Evolutionary conservation across 2,888 invertebrate genomes (phyloP), one percentile per base, ranked within the genome.

Genomic region (Callimorpha dominula): DNA sequence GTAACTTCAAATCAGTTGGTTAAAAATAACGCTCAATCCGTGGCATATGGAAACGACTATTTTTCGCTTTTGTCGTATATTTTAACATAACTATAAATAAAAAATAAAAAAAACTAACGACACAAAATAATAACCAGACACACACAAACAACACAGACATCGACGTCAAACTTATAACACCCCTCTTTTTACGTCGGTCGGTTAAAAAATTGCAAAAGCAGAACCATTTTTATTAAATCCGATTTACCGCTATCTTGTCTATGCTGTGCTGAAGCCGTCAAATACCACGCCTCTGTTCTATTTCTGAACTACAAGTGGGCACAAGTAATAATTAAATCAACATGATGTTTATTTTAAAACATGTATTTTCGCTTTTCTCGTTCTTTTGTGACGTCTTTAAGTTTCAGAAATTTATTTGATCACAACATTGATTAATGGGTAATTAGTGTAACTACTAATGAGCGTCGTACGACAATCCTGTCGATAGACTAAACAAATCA

Each of bases 361-460:
- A 65, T 50, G 65, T 31, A 50, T 65, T 50, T 63, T 60, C 50
- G 31, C 8, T 31, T 43, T 4, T 31, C 43, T 50, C 31, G 20
- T 49, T 20, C 20, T 64, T 12, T n/a, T 8, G 9, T 14, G 7
- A 49, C 64, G 20, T 50, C 15, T 65, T 17, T 14, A 65, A 64
- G 14, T 49, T 43, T 17, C 15, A 31, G 46, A 20, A 1, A 46
- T 12, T 65, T n/a, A n/a, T 15, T 52, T 54, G n/a, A 54, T 54
- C 20, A 31, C 4, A 57, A 31, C 9, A 20, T 75, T 73, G 70
- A 46, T 46, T 46, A 46, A 46, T 6, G 9, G 4, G 43, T 46
- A 46, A 46, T 46, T 1, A 65, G n/a, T 65, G 40, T 71, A 70
- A 77, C 69, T 75, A 67, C 79, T 67, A 74, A 60, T n/a, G 54